Evolutionary conservation across 2,888 invertebrate species (phyloP).

Genomic region (Hirtodrosophila alboralis): DNA sequence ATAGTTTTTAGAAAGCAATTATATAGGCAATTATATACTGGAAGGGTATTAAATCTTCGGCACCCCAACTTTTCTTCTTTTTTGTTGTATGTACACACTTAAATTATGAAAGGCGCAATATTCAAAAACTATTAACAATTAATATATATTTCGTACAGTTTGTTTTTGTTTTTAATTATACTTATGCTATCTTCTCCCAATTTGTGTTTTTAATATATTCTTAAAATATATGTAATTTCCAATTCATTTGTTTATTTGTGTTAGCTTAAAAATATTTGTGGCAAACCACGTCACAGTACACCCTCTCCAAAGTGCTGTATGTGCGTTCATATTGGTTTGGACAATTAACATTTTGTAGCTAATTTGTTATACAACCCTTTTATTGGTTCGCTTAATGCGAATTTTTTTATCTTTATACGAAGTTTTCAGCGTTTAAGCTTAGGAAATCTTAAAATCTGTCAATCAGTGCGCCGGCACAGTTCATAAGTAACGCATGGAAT

Average conservation of each 20-base stretch:
- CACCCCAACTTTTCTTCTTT: no score
- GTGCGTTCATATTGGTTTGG: conserved; percentile 46
- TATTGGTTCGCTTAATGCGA: conserved; percentile 49
- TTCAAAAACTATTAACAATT: conserved; percentile 4
- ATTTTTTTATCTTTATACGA: conserved; percentile 41
- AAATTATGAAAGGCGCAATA: conserved; percentile 10
- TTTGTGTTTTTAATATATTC: no score
- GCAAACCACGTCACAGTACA: conserved; percentile 25
- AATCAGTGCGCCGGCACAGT: conserved; percentile 41
- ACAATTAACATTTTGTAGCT: conserved; percentile 61
- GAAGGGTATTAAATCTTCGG: no score
- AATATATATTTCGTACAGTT: neutral
- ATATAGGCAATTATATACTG: no score
- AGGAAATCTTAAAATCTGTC: conserved; percentile 7
- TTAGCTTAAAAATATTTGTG: neutral
- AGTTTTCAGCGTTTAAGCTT: conserved; percentile 13
- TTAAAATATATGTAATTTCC: no score
- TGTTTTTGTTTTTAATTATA: no score
- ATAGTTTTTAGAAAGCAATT: no score
- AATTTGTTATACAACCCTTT: conserved; percentile 63
- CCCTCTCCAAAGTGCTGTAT: conserved; percentile 15
- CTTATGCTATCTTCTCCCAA: no score
- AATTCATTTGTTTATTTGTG: neutral
- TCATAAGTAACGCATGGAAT: conserved; percentile 51
- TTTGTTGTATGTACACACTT: no score